Evolutionary conservation across 2,888 invertebrate species (phyloP).

Genomic region (Amphipoea oculea): DNA sequence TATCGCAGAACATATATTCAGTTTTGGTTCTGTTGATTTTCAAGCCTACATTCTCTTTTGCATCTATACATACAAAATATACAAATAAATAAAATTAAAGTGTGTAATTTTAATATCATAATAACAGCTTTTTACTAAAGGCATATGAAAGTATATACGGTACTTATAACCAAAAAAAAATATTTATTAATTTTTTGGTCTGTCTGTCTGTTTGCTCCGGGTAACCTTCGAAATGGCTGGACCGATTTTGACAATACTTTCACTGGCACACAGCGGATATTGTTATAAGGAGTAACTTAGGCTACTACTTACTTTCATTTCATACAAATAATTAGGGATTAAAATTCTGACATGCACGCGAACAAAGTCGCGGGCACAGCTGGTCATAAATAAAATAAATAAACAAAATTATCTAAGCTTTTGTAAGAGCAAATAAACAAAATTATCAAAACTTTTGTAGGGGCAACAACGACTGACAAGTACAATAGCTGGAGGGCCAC

Average conservation of each 20-base stretch:
- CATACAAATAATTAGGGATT: background rate
- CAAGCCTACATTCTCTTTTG: too few species aligned
- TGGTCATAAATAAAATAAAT: too few species aligned
- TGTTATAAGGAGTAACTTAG: too few species aligned
- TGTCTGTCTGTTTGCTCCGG: background rate
- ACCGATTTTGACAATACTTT: background rate
- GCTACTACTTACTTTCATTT: background rate
- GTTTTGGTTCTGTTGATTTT: too few species aligned
- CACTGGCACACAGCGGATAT: background rate
- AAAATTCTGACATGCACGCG: too few species aligned
- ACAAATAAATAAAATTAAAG: background rate
- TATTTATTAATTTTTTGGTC: too few species aligned
- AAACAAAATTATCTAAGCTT: background rate
- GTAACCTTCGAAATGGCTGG: background rate
- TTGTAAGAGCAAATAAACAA: conserved; percentile 14
- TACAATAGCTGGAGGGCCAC: conserved; percentile 74
- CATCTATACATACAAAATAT: too few species aligned
- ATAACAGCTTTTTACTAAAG: background rate
- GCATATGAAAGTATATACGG: background rate
- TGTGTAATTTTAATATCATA: background rate
- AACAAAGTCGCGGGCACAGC: too few species aligned
- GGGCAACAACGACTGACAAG: conserved; percentile 47
- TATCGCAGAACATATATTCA: too few species aligned
- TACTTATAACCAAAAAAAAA: too few species aligned
- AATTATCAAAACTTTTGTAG: conserved; percentile 12